These are phyloP conservation scores for Avahi laniger DNA, from an alignment of 2,797 vertebrate genomes.

Conservation along the genomic window DNA sequence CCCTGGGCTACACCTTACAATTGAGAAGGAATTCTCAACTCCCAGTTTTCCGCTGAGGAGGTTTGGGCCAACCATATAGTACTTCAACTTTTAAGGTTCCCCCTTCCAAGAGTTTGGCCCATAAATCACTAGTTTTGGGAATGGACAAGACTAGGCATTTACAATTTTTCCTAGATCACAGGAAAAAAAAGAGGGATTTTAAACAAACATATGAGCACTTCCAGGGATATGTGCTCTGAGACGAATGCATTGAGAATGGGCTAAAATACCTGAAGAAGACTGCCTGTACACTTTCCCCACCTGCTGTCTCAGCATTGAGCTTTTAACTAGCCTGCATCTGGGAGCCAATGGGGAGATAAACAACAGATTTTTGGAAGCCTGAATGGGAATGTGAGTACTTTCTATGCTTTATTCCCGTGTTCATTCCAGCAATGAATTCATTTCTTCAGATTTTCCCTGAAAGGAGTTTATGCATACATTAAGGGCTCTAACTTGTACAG, in stretches of 20 bases:
- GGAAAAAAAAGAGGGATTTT: not conserved
- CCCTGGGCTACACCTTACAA: not conserved
- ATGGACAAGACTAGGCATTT: not conserved
- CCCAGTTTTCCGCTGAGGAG: not conserved
- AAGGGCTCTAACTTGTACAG: not conserved
- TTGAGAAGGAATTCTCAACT: too few species aligned
- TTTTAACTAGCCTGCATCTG: not conserved
- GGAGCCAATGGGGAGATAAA: not conserved
- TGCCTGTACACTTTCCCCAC: not conserved
- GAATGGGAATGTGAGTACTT: not conserved
- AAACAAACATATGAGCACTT: not conserved
- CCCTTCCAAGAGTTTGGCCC: not conserved
- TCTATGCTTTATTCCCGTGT: not conserved
- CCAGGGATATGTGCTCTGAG: not conserved
- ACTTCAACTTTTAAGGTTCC: not conserved
- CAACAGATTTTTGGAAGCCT: not conserved
- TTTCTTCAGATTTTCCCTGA: not conserved
- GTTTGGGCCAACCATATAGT: not conserved
- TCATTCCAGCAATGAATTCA: not conserved
- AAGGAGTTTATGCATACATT: not conserved
- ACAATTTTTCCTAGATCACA: not conserved
- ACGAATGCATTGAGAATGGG: not conserved
- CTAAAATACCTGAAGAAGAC: not conserved
- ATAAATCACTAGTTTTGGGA: not conserved
- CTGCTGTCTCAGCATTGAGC: not conserved